phyloP scores from a whole-genome alignment of 2,797 vertebrate genomes.

The Alectoris magna region DNA sequence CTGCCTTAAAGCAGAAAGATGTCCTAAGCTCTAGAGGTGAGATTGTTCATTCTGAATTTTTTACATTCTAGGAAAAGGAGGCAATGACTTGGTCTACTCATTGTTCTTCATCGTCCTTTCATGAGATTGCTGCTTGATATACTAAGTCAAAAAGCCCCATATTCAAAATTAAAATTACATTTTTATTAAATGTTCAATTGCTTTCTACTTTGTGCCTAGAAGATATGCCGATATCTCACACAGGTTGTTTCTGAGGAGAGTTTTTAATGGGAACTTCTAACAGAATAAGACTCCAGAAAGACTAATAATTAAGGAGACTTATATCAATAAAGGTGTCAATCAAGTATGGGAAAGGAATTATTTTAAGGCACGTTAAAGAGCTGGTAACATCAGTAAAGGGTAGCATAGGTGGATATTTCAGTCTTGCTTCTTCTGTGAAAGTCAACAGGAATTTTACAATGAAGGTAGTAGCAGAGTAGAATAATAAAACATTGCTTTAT shows the following conservation, averaged over 20 bases:
- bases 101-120: background rate
- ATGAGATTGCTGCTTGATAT: background rate
- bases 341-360: conserved; percentile 18
- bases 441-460: background rate
- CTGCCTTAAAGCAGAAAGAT: background rate
- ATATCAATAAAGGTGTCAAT: conserved; percentile 36
- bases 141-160: background rate
- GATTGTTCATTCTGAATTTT: background rate
- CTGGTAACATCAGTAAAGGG: background rate
- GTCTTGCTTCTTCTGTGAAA: background rate
- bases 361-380: conserved; percentile 20
- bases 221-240: background rate
- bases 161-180: background rate
- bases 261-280: conserved; percentile 23
- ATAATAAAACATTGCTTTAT: background rate
- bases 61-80: background rate
- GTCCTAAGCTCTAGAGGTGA: background rate
- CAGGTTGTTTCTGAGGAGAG: background rate
- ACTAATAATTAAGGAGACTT: conserved; percentile 26
- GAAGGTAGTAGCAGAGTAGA: background rate
- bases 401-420: background rate
- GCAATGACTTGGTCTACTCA: background rate
- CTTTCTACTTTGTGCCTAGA: background rate
- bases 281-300: background rate
- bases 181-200: background rate